A percentile compares a stretch with the other conserved stretches of the same genome.
These are phyloP conservation scores for Temnothorax rugatulus DNA, from an alignment of 2,888 invertebrate species.

Conservation along the genomic window DNA sequence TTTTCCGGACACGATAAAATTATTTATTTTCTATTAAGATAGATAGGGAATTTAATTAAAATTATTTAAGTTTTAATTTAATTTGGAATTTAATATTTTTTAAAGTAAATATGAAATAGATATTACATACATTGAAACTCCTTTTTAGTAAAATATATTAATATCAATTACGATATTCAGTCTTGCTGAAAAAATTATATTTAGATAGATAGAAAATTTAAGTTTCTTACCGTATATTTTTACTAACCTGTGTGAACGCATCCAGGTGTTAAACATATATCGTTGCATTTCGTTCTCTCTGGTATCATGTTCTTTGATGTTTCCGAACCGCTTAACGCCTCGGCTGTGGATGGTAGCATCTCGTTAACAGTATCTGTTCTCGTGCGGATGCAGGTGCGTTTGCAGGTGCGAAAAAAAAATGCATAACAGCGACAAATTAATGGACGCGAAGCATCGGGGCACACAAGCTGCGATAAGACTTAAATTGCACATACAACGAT, in stretches of 20 bases:
- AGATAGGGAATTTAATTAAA: too few relatives aligned
- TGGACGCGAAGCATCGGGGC: background rate
- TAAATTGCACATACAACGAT: constrained; percentile 9
- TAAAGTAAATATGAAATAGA: too few relatives aligned
- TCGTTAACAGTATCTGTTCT: constrained; percentile 79
- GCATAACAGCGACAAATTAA: constrained; percentile 55
- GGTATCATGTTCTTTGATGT: constrained; percentile 73
- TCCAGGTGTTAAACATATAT: constrained; percentile 90
- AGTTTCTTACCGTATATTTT: background rate
- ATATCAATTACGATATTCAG: background rate
- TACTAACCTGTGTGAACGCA: constrained; percentile 92
- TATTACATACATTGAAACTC: too few relatives aligned
- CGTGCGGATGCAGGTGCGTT: constrained; percentile 66
- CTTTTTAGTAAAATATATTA: background rate
- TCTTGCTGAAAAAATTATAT: background rate
- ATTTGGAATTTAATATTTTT: too few relatives aligned
- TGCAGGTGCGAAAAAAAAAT: constrained; percentile 63
- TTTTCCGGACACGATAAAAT: background rate
- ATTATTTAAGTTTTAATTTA: too few relatives aligned
- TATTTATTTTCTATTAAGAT: background rate
- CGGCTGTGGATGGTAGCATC: constrained; percentile 83
- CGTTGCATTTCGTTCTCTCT: constrained; percentile 81
- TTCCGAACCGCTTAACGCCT: constrained; percentile 77
- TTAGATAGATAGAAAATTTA: background rate
- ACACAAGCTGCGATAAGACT: constrained; percentile 23